These are phyloP conservation scores for Glyphotaelius pellucidus DNA, from an alignment of 2,888 invertebrate species.

Conservation along the genomic window DNA sequence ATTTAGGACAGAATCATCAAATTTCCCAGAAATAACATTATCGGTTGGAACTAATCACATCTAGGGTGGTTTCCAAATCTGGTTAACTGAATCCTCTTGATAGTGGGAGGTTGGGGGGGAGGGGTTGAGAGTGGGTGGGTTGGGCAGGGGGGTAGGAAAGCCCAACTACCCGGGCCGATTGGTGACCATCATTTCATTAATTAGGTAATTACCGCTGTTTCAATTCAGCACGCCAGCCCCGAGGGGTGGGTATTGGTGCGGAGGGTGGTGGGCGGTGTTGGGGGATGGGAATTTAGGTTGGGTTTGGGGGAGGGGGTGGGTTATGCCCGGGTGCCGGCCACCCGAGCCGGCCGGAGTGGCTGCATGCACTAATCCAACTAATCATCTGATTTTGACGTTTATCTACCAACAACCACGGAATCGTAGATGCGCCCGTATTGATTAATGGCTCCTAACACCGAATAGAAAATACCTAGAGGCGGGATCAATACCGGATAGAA, in stretches of 20 bases:
- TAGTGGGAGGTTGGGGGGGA: neutral
- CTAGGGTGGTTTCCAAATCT: constrained; percentile 31
- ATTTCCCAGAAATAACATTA: constrained; percentile 29
- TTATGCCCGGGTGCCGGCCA: neutral
- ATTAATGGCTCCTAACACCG: constrained; percentile 40
- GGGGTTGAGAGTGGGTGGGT: neutral
- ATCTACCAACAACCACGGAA: constrained; percentile 36
- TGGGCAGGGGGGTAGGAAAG: constrained; percentile 6
- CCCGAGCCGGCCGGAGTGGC: constrained; percentile 18
- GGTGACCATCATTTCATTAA: constrained; percentile 59
- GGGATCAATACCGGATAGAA: neutral
- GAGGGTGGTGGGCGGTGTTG: neutral
- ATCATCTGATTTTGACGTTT: constrained; percentile 57
- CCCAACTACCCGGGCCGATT: constrained; percentile 23
- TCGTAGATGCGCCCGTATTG: constrained; percentile 41
- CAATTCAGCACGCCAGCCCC: constrained; percentile 44
- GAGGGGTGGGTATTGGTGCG: neutral
- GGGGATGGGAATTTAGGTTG: neutral
- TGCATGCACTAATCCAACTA: constrained; percentile 48
- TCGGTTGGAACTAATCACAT: constrained; percentile 45
- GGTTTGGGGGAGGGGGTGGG: neutral
- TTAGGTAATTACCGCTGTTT: constrained; percentile 56
- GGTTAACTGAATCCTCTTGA: constrained; percentile 43
- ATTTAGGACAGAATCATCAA: neutral
- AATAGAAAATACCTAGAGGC: neutral